Base-by-base conservation (phyloP, 2,797 vertebrate species). In the Pagetopsis macropterus region DNA sequence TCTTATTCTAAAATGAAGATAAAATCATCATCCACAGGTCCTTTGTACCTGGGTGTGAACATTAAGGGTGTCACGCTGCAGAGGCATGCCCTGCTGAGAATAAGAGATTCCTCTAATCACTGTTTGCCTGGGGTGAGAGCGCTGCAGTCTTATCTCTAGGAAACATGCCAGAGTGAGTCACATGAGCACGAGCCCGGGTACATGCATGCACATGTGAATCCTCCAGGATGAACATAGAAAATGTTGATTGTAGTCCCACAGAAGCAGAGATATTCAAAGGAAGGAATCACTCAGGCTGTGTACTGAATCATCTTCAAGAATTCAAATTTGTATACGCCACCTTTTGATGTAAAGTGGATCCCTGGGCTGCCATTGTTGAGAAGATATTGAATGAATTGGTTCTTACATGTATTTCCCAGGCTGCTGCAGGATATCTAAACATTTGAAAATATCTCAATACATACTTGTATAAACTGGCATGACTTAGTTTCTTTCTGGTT, bases 81-180 rank as follows among this genome's bases (percentile, higher is more conserved):
- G 71, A 78, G 67, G 60, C 75, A 50, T 55, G 68, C 69, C 88
- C 76, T 73, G 75, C 81, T 46, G 84, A 79, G 81, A 81, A 79
- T 72, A 72, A 86, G 65, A 85, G 73, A 82, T 78, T 79, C 76
- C 72, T 91, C 81, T 91, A 87, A 91, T 91, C 79, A 85, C 78
- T 27, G 19, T 71, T 79, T 63, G 78, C 81, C 75, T 46, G 65
- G 33, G 69, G 76, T 50, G 78, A 87, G 77, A 87, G 69, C 76
- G 76, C 75, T 68, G 71, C 87, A 62, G 71, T 49, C 84, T 89
- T 85, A 88, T 91, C 92, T 88, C 70, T 1, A 70, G 59, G 77
- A 88, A 89, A 84, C 81, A 87, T 59, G 81, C 79, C 77, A 73
- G 70, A 41, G 51, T 14, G 57, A 78, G 33, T 70, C 76, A 79